phyloP scores from a whole-genome alignment of 1,140 invertebrate genomes.

The Bombus cullumanus region DNA sequence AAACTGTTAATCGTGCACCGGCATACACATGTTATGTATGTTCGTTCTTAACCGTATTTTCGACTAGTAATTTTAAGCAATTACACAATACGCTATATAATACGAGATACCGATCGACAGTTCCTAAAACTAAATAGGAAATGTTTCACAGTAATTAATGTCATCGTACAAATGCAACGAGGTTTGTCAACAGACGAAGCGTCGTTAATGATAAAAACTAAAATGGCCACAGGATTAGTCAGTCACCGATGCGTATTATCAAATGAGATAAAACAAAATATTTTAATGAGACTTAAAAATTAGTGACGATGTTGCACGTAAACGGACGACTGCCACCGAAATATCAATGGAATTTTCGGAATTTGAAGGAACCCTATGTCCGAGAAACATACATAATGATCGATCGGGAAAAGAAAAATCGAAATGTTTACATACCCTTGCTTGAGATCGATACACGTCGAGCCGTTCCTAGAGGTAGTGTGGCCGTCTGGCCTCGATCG shows the following conservation, averaged over 20 bases:
- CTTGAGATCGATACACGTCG: conserved; percentile 11
- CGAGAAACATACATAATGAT: background rate
- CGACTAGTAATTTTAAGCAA: background rate
- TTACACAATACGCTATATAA: too few relatives aligned
- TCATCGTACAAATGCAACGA: background rate
- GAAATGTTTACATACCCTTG: conserved; percentile 37
- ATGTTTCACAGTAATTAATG: background rate
- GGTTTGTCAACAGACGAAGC: background rate
- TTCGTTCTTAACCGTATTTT: too few relatives aligned
- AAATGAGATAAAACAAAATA: background rate
- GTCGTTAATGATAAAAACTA: conserved; percentile 10
- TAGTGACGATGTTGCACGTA: too few relatives aligned
- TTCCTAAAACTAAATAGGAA: background rate
- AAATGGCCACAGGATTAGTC: conserved; percentile 25
- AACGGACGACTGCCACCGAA: background rate
- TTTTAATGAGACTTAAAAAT: background rate
- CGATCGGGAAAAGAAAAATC: conserved; percentile 17
- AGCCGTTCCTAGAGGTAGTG: conserved; percentile 38
- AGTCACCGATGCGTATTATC: background rate
- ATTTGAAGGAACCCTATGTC: background rate
- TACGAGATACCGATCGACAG: too few relatives aligned
- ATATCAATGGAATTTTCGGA: background rate
- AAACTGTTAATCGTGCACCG: too few relatives aligned
- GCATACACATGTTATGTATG: too few relatives aligned
- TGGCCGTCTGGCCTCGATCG: conserved; percentile 17